Conservation (phyloP, 2,797 vertebrate genomes). For the Bufotes viridis region DNA sequence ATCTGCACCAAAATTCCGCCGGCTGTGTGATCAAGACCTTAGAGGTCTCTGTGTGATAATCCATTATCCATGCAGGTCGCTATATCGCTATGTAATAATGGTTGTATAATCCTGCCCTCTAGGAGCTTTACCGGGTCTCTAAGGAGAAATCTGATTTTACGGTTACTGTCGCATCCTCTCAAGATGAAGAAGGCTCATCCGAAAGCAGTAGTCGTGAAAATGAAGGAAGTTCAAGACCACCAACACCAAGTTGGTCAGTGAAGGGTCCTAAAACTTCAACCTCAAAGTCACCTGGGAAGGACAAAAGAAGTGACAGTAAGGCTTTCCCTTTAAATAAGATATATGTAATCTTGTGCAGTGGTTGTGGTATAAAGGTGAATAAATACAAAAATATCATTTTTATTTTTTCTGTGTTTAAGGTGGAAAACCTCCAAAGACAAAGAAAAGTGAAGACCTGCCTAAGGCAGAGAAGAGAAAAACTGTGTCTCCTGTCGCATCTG, state of each 20-base stretch:
- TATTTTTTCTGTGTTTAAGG: neutral
- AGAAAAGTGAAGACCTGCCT: constrained; percentile 65
- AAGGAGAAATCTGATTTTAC: constrained; percentile 89
- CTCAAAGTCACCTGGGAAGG: constrained; percentile 69
- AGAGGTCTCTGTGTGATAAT: no score
- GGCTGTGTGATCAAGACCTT: no score
- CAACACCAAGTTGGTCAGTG: constrained; percentile 67
- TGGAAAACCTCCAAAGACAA: constrained; percentile 60
- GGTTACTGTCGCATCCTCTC: constrained; percentile 75
- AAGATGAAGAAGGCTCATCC: constrained; percentile 82
- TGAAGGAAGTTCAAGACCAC: constrained; percentile 77
- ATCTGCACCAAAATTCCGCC: no score
- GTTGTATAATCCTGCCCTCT: constrained; percentile 4
- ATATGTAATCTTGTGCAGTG: neutral
- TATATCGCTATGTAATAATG: neutral
- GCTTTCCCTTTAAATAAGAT: neutral
- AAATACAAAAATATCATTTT: neutral
- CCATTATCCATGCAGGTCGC: no score
- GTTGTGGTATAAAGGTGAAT: neutral
- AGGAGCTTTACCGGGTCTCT: constrained; percentile 93
- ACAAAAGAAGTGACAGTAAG: constrained; percentile 62
- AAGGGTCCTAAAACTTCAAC: constrained; percentile 63
- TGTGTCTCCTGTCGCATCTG: neutral
- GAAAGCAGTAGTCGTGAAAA: constrained; percentile 82
- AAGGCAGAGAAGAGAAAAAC: constrained; percentile 72